These are phyloP conservation scores for Fringilla coelebs DNA, from an alignment of 2,797 vertebrate genomes.

Conservation along the genomic window DNA sequence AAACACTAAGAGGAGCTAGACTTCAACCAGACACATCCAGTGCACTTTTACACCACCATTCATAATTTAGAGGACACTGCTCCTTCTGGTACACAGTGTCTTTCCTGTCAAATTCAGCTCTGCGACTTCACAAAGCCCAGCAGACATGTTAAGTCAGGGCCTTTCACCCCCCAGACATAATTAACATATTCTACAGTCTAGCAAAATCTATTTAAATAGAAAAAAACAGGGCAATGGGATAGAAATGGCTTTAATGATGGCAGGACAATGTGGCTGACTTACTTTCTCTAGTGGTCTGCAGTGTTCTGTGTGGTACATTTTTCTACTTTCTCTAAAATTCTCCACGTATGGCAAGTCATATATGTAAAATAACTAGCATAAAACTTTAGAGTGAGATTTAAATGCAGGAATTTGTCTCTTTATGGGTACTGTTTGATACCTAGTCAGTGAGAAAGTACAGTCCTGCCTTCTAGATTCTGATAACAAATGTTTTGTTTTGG, in stretches of 20 bases:
- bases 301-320: background rate
- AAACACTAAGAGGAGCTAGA: background rate
- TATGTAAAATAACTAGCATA: background rate
- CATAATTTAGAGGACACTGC: background rate
- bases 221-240: background rate
- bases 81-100: accelerated
- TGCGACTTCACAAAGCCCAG: background rate
- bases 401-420: background rate
- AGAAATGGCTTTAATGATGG: background rate
- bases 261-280: background rate
- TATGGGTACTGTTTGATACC: background rate
- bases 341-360: background rate
- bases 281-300: background rate
- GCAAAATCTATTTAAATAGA: background rate
- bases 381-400: background rate
- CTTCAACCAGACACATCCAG: background rate
- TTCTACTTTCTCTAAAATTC: background rate
- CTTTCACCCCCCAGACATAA: background rate
- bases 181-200: background rate
- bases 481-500: background rate
- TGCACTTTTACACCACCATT: background rate
- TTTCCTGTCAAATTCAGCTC: background rate
- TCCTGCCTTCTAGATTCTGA: background rate
- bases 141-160: background rate
- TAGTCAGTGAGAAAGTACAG: background rate